phyloP scores from a whole-genome alignment of 2,113 vertebrate genomes.

The Catharus minimus region DNA sequence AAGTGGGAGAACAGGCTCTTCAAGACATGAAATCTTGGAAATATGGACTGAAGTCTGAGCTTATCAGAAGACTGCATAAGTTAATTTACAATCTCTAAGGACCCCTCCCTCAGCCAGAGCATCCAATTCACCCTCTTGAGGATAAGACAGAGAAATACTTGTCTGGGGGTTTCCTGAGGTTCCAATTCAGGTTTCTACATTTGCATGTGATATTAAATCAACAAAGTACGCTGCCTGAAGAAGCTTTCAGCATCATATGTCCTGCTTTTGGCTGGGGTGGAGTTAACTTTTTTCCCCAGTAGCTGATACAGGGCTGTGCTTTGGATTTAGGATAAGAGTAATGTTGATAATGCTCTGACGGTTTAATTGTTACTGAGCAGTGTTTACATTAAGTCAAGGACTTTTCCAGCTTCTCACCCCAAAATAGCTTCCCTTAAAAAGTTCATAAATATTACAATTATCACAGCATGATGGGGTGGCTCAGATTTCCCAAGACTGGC shows the following conservation, averaged over 20 bases:
- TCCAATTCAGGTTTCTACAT: neutral
- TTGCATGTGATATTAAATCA: neutral
- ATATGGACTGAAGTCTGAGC: neutral
- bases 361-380: neutral
- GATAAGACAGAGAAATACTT: neutral
- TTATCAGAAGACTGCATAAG: neutral
- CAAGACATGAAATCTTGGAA: neutral
- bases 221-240: neutral
- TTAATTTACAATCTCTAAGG: neutral
- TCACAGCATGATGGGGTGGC: neutral
- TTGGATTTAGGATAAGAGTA: neutral
- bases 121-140: neutral
- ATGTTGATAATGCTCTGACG: neutral
- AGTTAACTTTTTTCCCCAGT: neutral
- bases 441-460: neutral
- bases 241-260: neutral
- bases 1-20: neutral
- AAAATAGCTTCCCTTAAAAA: neutral
- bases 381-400: neutral
- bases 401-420: neutral
- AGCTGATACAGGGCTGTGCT: neutral
- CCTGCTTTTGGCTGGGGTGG: neutral
- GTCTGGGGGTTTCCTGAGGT: neutral
- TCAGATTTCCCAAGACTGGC: neutral
- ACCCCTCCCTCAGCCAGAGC: neutral